Base-by-base conservation (phyloP, 2,113 vertebrate species). In the Zeus faber region DNA sequence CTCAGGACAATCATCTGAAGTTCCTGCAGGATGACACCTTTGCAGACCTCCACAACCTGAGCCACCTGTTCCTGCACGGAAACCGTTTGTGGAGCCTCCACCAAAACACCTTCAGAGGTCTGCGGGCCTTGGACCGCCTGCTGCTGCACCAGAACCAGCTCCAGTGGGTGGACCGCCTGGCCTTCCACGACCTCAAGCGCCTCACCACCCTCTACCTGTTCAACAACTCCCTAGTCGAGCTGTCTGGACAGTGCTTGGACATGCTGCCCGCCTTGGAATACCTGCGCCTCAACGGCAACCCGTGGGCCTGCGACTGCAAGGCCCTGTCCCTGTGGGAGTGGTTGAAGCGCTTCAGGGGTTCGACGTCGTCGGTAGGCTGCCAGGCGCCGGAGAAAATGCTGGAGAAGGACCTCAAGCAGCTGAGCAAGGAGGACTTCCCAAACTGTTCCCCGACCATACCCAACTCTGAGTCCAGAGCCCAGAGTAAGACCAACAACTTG, bases 1-100 rank as follows among this genome's bases (percentile, higher is more conserved):
- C 18, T 21, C 67, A 91, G 93, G 95, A 99, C 70, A 99, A 99
- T 72, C 93, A 94, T 70, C 92, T 99, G 0, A 95, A 94, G 86
- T 93, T 92, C 82, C 93, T 99, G 50, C 96, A 96, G 77, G 95
- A 99, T 3, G 94, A 99, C 84, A 92, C 94, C 64, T 99, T 99
- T 45, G 89, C 89, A 74, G 97, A 99, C 85, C 91, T 99, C 63
- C 95, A 94, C 85, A 99, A 99, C 87, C 90, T 99, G 59, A 99
- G 95, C 76, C 96, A 99, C 89, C 90, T 99, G 69, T 99, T 99
- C 75, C 91, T 99, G 74, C 97, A 99, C 1, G 96, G 97, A 62
- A 99, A 99, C 87, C 92, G 90, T 73, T 90, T 99, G 57, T 93
- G 94, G 93, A 95, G 93, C 79, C 89, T 99, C 26, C 92, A 95